Base-by-base conservation (phyloP, 2,113 vertebrate species). In the Phaethon lepturus region DNA sequence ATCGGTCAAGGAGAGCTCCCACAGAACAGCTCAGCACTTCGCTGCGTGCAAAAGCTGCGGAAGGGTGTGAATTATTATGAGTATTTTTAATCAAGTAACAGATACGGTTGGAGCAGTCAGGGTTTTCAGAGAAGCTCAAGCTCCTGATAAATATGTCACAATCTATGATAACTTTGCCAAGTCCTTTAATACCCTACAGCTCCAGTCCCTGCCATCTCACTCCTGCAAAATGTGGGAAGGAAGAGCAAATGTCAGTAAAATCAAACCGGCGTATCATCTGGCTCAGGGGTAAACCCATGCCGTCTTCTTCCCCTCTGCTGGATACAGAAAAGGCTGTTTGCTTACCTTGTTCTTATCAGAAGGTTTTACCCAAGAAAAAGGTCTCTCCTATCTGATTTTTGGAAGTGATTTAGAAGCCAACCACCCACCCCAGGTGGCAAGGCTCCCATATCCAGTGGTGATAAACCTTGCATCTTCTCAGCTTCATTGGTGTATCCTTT, bases 41-140 rank as follows among this genome's bases (percentile, higher is more conserved):
- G 90, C 72, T 85, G 94, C 67, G 47, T 97, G 95, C 94, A 93
- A 93, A 95, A 97, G 86, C 72, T 52, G 90, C 28, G 13, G 74
- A 88, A 96, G 49, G 83, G 86, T 91, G 91, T 98, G 97, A 98
- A 96, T 98, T 97, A 96, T 96, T 96, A 93, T 95, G 88, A 96
- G 96, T 96, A 71, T 97, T 98, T 98, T 97, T 97, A 97, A 98
- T 97, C 97, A 97, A 97, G 96, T 95, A 98, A 95, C 86, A 98
- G 96, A 95, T 93, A 95, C 3, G 7, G 92, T 90, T 96, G 93
- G 95, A 96, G 91, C 81, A 92, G 88, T 92, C 93, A 69, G 87
- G 95, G 92, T 98, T 97, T 98, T 93, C 97, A 97, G 95, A 97
- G 87, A 95, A 96, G 94, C 91, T 93, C 95, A 93, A 96, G 97